Evolutionary conservation across 2,113 vertebrate genomes (phyloP), one percentile per base, ranked within the genome.

Genomic region (Isichthys henryi): DNA sequence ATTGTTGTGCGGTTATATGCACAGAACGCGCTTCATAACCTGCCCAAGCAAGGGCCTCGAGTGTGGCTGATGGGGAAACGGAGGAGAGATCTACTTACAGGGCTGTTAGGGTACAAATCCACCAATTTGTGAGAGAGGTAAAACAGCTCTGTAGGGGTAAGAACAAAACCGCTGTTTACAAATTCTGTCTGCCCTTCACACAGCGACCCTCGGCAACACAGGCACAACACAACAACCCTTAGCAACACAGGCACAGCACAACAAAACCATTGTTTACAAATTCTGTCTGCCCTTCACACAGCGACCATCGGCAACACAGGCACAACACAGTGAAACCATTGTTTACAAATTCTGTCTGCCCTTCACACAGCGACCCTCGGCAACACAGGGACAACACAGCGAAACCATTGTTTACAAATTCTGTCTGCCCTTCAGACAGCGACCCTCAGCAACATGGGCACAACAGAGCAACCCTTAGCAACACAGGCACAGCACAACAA

Each of bases 51-150:
- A 0, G 7, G 27, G 31, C 31, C 2, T 17, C 5, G 13, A 85
- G 5, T 15, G 23, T 31, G 23, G 10, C 6, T 49, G 7, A 27
- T 23, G 45, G 5, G 23, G n/a, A 85, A 27, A 50, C n/a, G 7
- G n/a, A 23, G 45, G 43, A 48, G 0, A 70, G 21, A 5, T 45
- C 49, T 23, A 97, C 97, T 98, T 96, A 99, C 98, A 89, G 98
- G 98, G 94, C 98, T 99, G 95, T 97, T 97, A 90, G 98, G 98
- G 94, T 99, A 99, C 92, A 99, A 96, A 94, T 99, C 98, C 94
- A 99, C 98, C 93, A 99, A 94, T 93, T 99, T 99, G 95, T 99
- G 98, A 66, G 98, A 98, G 91, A 99, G 97, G 95, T 98, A 99
- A 95, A 99, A 99, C 93, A 99, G 96, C 91, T 99, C 98, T 99